phyloP scores from a whole-genome alignment of 1,140 invertebrate species.

The Protaetia brevitarsis region DNA sequence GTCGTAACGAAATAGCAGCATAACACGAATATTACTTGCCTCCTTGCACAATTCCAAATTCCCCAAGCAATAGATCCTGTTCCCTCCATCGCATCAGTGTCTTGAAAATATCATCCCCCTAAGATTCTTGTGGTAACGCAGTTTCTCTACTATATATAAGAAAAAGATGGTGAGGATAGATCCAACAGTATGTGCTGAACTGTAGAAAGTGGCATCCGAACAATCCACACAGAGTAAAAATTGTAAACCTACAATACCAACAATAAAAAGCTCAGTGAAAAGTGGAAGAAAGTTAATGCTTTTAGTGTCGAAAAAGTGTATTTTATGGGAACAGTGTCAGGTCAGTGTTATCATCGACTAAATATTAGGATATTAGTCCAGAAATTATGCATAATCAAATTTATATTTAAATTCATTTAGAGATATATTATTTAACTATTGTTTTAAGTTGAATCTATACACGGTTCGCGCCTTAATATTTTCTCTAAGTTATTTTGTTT shows the following conservation, averaged over 20 bases:
- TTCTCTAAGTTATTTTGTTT: too few relatives aligned
- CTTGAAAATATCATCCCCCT: slow-evolving; percentile 2
- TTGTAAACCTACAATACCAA: neutral
- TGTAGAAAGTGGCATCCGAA: slow-evolving; percentile 11
- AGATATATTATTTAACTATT: too few relatives aligned
- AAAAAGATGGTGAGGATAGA: slow-evolving; percentile 6
- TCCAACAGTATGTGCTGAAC: slow-evolving; percentile 1
- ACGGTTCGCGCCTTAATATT: too few relatives aligned
- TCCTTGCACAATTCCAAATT: slow-evolving; percentile 3
- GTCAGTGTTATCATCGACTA: neutral
- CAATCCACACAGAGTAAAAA: neutral
- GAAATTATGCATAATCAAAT: neutral
- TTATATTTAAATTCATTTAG: neutral
- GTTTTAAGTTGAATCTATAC: too few relatives aligned
- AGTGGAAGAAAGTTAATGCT: slow-evolving; percentile 1
- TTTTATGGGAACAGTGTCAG: neutral
- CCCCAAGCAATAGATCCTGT: slow-evolving; percentile 4
- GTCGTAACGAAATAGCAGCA: neutral
- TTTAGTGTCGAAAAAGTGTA: neutral
- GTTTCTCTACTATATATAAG: slow-evolving; percentile 9
- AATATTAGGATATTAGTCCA: neutral
- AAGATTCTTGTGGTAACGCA: neutral
- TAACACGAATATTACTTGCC: neutral
- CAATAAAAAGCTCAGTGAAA: neutral
- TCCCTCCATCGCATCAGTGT: neutral